Evolutionary conservation across 2,888 invertebrate genomes (phyloP).

Genomic region (Drosophila mettleri): DNA sequence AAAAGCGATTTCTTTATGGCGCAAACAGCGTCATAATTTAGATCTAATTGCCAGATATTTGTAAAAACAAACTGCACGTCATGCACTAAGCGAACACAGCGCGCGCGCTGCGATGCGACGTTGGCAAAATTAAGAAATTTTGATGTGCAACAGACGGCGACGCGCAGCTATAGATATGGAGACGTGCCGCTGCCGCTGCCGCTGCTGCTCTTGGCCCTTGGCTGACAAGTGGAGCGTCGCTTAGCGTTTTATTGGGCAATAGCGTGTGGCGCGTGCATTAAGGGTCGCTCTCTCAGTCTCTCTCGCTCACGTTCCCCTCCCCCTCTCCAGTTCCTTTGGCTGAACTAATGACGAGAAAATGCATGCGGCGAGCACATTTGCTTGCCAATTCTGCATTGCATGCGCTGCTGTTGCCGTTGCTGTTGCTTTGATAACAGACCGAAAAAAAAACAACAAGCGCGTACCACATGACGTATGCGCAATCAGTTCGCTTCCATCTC

Average conservation of each 20-base stretch:
- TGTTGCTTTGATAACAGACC: slow-evolving; percentile 14
- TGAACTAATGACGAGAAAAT: slow-evolving; percentile 73
- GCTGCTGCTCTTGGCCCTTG: slow-evolving; percentile 20
- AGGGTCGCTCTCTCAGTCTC: slow-evolving; percentile 35
- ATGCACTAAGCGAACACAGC: slow-evolving; percentile 18
- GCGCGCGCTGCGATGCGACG: slow-evolving; percentile 16
- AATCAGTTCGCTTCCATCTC: slow-evolving; percentile 27
- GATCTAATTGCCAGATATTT: slow-evolving; percentile 83
- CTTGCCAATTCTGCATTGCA: slow-evolving; percentile 31
- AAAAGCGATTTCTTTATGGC: slow-evolving; percentile 79
- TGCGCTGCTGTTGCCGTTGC: neutral
- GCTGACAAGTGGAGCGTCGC: slow-evolving; percentile 44
- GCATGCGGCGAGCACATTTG: slow-evolving; percentile 67
- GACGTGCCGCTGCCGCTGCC: neutral
- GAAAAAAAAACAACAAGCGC: neutral
- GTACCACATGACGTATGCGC: slow-evolving; percentile 42
- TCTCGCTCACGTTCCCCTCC: neutral
- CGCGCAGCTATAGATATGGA: slow-evolving; percentile 4
- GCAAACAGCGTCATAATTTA: slow-evolving; percentile 81
- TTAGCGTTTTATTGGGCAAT: slow-evolving; percentile 79
- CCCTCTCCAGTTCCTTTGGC: slow-evolving; percentile 25
- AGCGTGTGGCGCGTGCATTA: slow-evolving; percentile 79
- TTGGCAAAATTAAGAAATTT: slow-evolving; percentile 68
- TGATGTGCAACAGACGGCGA: slow-evolving; percentile 53
- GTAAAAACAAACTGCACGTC: slow-evolving; percentile 54